phyloP scores from a whole-genome alignment of 2,113 vertebrate species.

The Odobenus rosmarus region DNA sequence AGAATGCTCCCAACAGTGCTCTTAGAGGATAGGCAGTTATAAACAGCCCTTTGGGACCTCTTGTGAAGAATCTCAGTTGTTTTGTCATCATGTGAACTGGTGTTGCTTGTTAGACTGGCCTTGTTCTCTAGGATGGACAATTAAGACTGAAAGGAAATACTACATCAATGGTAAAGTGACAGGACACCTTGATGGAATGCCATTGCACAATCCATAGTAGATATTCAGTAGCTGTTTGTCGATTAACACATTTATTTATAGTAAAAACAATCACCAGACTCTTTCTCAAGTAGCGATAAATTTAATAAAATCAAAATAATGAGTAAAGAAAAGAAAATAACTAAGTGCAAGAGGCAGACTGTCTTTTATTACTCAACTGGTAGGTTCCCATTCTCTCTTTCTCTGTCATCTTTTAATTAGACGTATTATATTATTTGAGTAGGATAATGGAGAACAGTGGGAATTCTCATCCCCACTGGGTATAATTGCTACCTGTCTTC shows the following conservation, averaged over 20 bases:
- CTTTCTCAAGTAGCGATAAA: slow-evolving; percentile 54
- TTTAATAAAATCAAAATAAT: slow-evolving; percentile 72
- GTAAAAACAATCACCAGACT: slow-evolving; percentile 38
- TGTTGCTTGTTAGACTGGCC: neutral
- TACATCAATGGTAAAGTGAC: neutral
- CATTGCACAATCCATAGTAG: neutral
- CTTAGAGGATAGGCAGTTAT: neutral
- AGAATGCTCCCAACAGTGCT: neutral
- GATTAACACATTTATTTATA: slow-evolving; percentile 50
- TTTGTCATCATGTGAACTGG: neutral
- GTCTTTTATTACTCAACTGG: slow-evolving; percentile 73
- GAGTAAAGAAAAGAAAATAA: slow-evolving; percentile 75
- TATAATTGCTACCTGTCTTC: slow-evolving; percentile 79
- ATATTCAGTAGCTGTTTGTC: neutral
- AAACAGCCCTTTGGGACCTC: neutral
- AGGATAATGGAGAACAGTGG: slow-evolving; percentile 74
- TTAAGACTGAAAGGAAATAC: neutral
- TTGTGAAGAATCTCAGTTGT: neutral
- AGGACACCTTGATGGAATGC: neutral
- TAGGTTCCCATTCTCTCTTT: slow-evolving; percentile 67
- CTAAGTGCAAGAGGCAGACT: slow-evolving; percentile 49
- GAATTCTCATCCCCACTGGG: slow-evolving; percentile 75
- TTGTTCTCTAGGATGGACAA: neutral
- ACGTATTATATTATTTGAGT: slow-evolving; percentile 77
- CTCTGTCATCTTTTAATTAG: slow-evolving; percentile 80